Evolutionary conservation across 2,797 vertebrate species (phyloP).

Genomic region (Dendrocincla tyrannina): DNA sequence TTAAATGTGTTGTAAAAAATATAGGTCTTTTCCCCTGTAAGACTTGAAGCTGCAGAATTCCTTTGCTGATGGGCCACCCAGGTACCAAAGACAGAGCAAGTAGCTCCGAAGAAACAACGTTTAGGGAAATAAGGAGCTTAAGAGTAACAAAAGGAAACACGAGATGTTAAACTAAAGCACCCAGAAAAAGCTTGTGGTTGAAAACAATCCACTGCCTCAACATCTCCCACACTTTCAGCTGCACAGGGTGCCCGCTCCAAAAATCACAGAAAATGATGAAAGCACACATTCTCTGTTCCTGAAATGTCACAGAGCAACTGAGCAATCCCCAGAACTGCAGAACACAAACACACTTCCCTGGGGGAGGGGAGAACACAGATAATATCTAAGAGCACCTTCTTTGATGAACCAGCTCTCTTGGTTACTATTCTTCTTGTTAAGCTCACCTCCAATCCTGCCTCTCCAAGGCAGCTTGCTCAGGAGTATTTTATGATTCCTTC

Average conservation of each 20-base stretch:
- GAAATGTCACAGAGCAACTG: background rate
- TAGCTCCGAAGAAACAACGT: background rate
- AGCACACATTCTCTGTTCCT: background rate
- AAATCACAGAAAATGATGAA: background rate
- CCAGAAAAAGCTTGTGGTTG: background rate
- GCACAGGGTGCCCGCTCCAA: accelerated
- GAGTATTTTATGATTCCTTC: background rate
- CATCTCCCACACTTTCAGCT: background rate
- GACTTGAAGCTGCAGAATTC: background rate
- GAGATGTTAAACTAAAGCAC: background rate
- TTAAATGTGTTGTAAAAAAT: background rate
- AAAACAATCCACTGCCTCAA: background rate
- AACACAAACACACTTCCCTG: background rate
- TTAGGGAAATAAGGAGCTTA: background rate
- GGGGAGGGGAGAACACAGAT: background rate
- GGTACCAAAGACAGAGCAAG: background rate
- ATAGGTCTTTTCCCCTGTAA: background rate
- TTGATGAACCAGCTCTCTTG: background rate
- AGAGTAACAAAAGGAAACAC: background rate
- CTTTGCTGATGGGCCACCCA: background rate
- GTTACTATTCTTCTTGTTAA: background rate
- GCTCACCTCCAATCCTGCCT: background rate
- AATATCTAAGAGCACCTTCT: background rate
- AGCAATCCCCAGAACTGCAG: background rate
- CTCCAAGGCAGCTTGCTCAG: background rate